A percentile compares a stretch with the other conserved stretches of the same genome.
Evolutionary conservation across 1,140 invertebrate species (phyloP).

Genomic region (Drosophila pruinosa): DNA sequence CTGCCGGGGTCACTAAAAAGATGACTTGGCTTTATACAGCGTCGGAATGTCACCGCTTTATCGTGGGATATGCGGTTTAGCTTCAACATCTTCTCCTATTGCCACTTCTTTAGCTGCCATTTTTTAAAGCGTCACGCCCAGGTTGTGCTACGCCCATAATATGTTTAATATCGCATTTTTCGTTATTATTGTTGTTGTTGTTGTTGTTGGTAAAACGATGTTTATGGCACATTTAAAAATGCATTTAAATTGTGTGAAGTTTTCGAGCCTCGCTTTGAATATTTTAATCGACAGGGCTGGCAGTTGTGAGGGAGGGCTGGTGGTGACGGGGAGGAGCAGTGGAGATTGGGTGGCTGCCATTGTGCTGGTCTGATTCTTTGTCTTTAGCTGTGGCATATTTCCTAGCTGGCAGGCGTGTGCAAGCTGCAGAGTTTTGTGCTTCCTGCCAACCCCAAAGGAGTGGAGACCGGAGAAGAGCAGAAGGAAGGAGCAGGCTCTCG

Average conservation of each 20-base stretch:
- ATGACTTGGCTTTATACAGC: constrained; percentile 1
- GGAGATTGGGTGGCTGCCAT: background rate
- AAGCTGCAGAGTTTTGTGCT: constrained; percentile 37
- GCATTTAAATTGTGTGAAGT: constrained; percentile 62
- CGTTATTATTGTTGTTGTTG: background rate
- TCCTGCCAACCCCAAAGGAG: background rate
- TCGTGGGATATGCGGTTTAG: background rate
- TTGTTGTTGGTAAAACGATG: constrained; percentile 45
- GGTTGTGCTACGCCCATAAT: background rate
- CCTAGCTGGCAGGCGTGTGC: constrained; percentile 24
- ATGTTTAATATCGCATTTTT: constrained; percentile 14
- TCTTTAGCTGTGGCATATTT: constrained; percentile 52
- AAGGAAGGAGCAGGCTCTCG: background rate
- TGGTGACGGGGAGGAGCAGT: background rate
- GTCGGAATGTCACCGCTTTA: background rate
- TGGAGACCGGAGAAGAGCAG: too few relatives aligned
- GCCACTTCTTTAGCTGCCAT: background rate
- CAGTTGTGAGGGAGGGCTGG: background rate
- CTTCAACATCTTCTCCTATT: background rate
- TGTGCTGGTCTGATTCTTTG: constrained; percentile 51
- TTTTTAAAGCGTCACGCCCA: background rate
- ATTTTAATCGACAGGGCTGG: constrained; percentile 55
- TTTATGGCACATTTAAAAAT: constrained; percentile 73
- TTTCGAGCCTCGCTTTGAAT: constrained; percentile 62
- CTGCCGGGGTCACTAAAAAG: background rate